phyloP scores from a whole-genome alignment of 1,140 invertebrate species.

The Zaprionus africanus region DNA sequence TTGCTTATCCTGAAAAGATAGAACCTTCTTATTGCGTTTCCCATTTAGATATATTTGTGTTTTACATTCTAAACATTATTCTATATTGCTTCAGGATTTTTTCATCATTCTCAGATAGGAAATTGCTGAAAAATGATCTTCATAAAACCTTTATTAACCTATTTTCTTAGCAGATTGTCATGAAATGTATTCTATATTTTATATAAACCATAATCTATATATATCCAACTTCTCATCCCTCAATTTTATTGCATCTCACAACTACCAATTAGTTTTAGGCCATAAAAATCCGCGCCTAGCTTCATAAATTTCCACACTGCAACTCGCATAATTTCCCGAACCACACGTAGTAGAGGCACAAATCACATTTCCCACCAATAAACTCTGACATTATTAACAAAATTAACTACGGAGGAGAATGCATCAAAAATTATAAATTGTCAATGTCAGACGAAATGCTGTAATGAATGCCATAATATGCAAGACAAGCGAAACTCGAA shows the following conservation, averaged over 20 bases:
- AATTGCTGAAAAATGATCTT: too few species aligned
- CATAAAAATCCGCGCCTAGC: conserved; percentile 23
- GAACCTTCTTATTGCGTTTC: too few species aligned
- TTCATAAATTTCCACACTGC: conserved; percentile 52
- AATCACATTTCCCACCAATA: conserved; percentile 61
- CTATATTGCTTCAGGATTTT: too few species aligned
- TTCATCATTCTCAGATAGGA: too few species aligned
- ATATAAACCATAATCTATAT: background rate
- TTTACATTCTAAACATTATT: too few species aligned
- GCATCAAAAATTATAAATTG: conserved; percentile 69
- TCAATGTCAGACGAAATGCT: conserved; percentile 68
- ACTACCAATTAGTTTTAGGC: conserved; percentile 33
- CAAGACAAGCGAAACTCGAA: conserved; percentile 40
- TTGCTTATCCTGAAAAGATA: too few species aligned
- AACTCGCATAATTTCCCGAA: conserved; percentile 49
- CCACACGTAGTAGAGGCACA: conserved; percentile 62
- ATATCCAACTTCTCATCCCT: background rate
- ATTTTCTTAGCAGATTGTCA: too few species aligned
- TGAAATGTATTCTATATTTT: background rate
- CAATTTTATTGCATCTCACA: background rate
- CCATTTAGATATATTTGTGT: too few species aligned
- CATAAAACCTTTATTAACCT: too few species aligned
- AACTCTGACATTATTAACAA: conserved; percentile 70
- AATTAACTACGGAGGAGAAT: conserved; percentile 42
- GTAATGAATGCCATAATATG: conserved; percentile 62